These are phyloP conservation scores for Argentina silus DNA, from an alignment of 2,797 vertebrate species.

Conservation along the genomic window DNA sequence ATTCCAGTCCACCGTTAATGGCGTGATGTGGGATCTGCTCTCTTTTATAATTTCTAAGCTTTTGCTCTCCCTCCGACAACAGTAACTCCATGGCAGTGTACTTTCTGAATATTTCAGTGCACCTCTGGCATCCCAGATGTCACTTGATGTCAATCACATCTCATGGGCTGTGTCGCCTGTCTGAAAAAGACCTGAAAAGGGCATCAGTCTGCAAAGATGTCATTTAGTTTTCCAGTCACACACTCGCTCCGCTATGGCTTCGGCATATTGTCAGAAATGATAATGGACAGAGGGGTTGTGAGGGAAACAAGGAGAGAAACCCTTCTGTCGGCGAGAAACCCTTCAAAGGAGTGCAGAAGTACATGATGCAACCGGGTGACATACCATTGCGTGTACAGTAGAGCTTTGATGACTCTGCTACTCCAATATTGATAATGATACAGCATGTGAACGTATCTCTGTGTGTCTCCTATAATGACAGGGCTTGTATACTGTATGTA, in stretches of 20 bases:
- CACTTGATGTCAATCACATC: no score
- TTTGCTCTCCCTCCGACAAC: not conserved
- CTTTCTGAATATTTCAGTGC: not conserved
- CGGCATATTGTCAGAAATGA: slow-evolving; percentile 9
- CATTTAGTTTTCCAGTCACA: not conserved
- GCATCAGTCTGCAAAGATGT: not conserved
- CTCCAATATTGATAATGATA: slow-evolving; percentile 30
- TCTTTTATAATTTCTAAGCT: not conserved
- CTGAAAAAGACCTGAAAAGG: not conserved
- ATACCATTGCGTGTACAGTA: slow-evolving; percentile 29
- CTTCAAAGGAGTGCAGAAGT: slow-evolving; percentile 43
- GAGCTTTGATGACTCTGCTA: slow-evolving; percentile 44
- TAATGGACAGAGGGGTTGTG: slow-evolving; percentile 33
- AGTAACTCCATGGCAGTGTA: not conserved
- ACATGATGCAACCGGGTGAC: slow-evolving; percentile 67
- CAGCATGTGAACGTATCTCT: not conserved
- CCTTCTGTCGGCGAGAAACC: not conserved
- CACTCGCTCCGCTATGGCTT: not conserved
- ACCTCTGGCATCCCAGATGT: not conserved
- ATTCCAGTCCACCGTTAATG: no score
- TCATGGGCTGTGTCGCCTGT: not conserved
- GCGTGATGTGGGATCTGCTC: no score
- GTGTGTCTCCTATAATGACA: not conserved
- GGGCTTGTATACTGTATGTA: not conserved
- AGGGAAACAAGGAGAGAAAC: slow-evolving; percentile 30